Base-by-base conservation (phyloP, 2,888 invertebrate genomes). In the Lobophora halterata region DNA sequence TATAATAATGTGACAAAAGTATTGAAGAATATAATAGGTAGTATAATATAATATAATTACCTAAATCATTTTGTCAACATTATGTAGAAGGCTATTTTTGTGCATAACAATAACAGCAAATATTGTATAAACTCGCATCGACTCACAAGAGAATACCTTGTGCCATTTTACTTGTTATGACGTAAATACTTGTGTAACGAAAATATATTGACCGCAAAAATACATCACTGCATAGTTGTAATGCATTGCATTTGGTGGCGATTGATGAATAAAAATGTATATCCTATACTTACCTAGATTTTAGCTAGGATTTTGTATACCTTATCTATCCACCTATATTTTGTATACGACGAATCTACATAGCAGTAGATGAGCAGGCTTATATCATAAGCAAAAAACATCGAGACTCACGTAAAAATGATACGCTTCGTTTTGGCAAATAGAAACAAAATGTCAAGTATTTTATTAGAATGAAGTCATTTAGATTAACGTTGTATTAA, bases 131-230 rank as follows among this genome's bases (percentile, higher is more conserved):
- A 29, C 23, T 37, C 10, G 8, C 25, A 70, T 65, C 64, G 68
- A 79, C 77, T 73, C 76, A 79, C 72, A 81, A 80, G 77, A 79
- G 74, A 79, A 78, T 76, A 65, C 73, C 79, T 79, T 72, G 83
- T 85, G 83, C 82, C 83, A 82, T 83, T 65, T 72, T 61, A 58
- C 35, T 32, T 42, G 10, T 37, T 42, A 41, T 33, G 13, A 44
- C 37, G 33, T 45, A 29, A 46, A 37, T 38, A 32, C 30, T 25
- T n/a, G n/a, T n/a, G n/a, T 33, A 28, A n/a, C n/a, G 27, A 25
- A 9, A 8, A 33, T 18, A 18, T 16, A 6, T 26, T 31, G 30
- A 38, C 21, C 18, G 10, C n/a, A 30, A 31, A 32, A 20, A n/a
- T n/a, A n/a, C n/a, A n/a, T n/a, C n/a, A n/a, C n/a, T n/a, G n/a